phyloP scores from a whole-genome alignment of 2,888 invertebrate genomes.

The Beris chalybata region DNA sequence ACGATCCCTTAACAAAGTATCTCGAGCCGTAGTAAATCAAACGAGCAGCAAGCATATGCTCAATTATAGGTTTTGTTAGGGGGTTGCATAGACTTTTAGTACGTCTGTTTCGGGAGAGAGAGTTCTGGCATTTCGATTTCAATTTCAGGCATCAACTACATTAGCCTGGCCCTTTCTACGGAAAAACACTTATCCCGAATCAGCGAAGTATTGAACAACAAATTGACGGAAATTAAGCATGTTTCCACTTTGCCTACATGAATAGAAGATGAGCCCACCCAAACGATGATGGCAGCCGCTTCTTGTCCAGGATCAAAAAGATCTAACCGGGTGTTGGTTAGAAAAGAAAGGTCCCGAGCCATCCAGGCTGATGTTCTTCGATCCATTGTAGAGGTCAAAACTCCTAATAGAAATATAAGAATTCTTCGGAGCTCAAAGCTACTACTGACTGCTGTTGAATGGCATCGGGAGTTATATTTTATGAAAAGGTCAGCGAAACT shows the following conservation, averaged over 20 bases:
- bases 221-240: conserved; percentile 33
- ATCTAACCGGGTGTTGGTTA: conserved; percentile 18
- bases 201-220: conserved; percentile 29
- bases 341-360: conserved; percentile 14
- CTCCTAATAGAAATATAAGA: conserved; percentile 19
- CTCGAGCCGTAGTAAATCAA: not conserved
- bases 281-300: conserved; percentile 15
- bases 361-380: conserved; percentile 11
- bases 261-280: conserved; percentile 28
- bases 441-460: not conserved
- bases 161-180: not conserved
- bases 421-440: conserved; percentile 1
- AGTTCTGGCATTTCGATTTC: not conserved
- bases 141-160: conserved; percentile 9
- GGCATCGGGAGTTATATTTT: conserved; percentile 21
- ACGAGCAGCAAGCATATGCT: conserved; percentile 1
- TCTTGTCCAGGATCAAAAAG: conserved; percentile 4
- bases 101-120: too few species aligned
- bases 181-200: conserved; percentile 30
- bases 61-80: conserved; percentile 18
- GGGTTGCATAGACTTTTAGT: too few species aligned
- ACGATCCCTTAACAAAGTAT: conserved; percentile 2
- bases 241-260: conserved; percentile 28
- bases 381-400: not conserved
- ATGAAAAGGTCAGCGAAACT: conserved; percentile 23